Evolutionary conservation across 1,140 invertebrate genomes (phyloP).

Genomic region (Venustaconcha ellipsiformis): DNA sequence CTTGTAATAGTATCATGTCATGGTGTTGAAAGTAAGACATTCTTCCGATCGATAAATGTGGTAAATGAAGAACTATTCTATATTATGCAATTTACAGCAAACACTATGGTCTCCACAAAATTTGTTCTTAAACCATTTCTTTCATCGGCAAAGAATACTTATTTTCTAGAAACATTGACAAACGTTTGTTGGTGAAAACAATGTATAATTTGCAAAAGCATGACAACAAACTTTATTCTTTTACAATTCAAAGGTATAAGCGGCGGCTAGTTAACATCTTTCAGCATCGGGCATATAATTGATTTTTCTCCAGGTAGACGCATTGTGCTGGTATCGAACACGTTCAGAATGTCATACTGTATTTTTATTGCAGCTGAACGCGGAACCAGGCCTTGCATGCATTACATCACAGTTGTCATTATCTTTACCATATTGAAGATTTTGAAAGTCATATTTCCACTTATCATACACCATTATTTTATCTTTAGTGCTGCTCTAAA

Average conservation of each 20-base stretch:
- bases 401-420: too few species aligned
- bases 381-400: too few species aligned
- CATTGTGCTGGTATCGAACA: slow-evolving; percentile 10
- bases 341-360: not conserved
- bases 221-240: slow-evolving; percentile 25
- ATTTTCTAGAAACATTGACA: slow-evolving; percentile 20
- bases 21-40: slow-evolving; percentile 15
- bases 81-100: slow-evolving; percentile 20
- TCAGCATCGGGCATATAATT: slow-evolving; percentile 30
- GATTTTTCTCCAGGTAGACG: slow-evolving; percentile 14
- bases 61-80: slow-evolving; percentile 14
- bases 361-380: not conserved
- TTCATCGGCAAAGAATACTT: slow-evolving; percentile 27
- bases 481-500: too few species aligned
- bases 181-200: slow-evolving; percentile 29
- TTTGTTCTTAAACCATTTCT: slow-evolving; percentile 33
- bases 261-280: slow-evolving; percentile 13
- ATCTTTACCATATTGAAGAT: too few species aligned
- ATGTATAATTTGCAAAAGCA: slow-evolving; percentile 29
- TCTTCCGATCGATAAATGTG: slow-evolving; percentile 14
- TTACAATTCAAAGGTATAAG: slow-evolving; percentile 24
- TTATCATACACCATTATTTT: too few species aligned
- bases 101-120: slow-evolving; percentile 34
- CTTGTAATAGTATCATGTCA: slow-evolving; percentile 18
- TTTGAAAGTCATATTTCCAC: too few species aligned